These are phyloP conservation scores for Zaprionus davidi DNA, from an alignment of 1,140 invertebrate genomes.

Conservation along the genomic window DNA sequence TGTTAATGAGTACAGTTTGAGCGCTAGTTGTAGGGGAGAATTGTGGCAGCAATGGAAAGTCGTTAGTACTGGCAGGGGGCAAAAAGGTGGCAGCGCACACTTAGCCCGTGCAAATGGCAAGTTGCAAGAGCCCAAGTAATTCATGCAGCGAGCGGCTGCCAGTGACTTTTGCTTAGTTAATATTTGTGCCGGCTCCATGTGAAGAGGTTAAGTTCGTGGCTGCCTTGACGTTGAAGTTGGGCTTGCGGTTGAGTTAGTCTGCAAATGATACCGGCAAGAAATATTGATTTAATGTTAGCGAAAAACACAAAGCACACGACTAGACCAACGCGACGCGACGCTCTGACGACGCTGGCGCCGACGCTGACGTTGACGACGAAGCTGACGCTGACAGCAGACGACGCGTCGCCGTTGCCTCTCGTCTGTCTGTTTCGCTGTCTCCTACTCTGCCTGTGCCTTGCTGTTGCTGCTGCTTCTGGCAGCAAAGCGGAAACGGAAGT, in stretches of 20 bases:
- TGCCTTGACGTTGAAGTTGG: conserved; percentile 1
- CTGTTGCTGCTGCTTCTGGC: conserved; percentile 53
- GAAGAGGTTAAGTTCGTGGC: conserved; percentile 35
- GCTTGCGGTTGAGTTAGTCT: conserved; percentile 34
- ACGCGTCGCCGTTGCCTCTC: conserved; percentile 45
- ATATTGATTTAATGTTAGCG: conserved; percentile 70
- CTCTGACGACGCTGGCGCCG: conserved; percentile 41
- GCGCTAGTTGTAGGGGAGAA: conserved; percentile 39
- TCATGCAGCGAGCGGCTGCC: conserved; percentile 31
- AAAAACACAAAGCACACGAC: conserved; percentile 37
- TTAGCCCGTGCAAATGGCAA: conserved; percentile 13
- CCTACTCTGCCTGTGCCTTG: conserved; percentile 7
- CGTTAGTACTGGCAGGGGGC: too few species aligned
- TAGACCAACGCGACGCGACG: conserved; percentile 48
- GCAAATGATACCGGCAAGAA: conserved; percentile 65
- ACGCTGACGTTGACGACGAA: conserved; percentile 13
- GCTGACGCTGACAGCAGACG: conserved; percentile 52
- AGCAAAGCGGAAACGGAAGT: conserved; percentile 69
- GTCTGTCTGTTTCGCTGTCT: conserved; percentile 5
- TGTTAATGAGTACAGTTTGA: conserved; percentile 75
- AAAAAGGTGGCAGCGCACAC: not conserved
- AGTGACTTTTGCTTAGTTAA: conserved; percentile 67
- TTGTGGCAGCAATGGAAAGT: too few species aligned
- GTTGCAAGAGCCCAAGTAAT: conserved; percentile 35
- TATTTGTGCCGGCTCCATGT: conserved; percentile 63